Base-by-base conservation (phyloP, 2,113 vertebrate genomes). In the Nycticryphes semicollaris region DNA sequence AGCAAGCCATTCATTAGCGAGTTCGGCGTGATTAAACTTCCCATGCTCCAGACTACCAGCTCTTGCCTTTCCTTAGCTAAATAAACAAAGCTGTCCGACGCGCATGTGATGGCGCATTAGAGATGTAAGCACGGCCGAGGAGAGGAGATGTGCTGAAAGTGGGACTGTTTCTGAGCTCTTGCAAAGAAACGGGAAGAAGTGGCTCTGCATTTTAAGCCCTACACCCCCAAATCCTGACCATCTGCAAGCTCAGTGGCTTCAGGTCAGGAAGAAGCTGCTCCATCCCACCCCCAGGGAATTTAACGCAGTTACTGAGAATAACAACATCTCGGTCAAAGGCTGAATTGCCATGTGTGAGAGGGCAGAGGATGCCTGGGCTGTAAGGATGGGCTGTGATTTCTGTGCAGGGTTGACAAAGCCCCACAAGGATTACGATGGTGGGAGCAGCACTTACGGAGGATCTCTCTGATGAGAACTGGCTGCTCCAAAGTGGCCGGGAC, bases 391-490 rank as follows among this genome's bases (percentile, higher is more conserved):
- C 35, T 37, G 63, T 2, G 45, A 22, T 41, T 70, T 22, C 74
- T 53, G 23, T 66, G 39, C 13, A 3, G 18, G 0, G 3, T 50
- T 60, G 79, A 37, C 45, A 53, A n/a, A 63, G 67, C 41, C 41
- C 2, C n/a, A 4, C 1, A 6, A 50, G 57, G 63, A 35, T 18
- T 4, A 25, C 11, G 20, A 5, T 0, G 11, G 43, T 51, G 5
- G 57, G 19, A 14, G 54, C 43, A 3, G 45, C 47, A 90, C 93
- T 91, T 94, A 99, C 99, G 99, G 1, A 94, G 94, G 63, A 98
- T 83, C 94, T 99, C 98, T 1, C 95, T 97, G 97, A 99, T 94
- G 5, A 98, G 96, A 54, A 99, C 96, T 0, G 98, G 97, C 87
- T 98, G 97, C 51, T 98, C 96, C 48, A 99, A 96, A 3, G 66